Conservation (phyloP, 2,888 invertebrate genomes). For the Andricus quercusramuli region DNA sequence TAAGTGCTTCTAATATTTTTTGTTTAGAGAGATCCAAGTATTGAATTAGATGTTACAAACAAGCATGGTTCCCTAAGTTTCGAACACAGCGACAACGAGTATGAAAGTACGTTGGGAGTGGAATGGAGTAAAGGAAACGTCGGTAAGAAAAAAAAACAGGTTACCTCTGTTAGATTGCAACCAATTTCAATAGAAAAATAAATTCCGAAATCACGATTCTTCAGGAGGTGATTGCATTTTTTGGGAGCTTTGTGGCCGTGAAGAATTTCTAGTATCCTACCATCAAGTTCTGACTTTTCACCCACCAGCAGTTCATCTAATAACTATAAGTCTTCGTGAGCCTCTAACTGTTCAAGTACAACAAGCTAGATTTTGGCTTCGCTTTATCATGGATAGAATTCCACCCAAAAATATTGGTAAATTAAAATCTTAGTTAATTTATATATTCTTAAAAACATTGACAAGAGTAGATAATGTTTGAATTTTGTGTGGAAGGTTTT, state of each 20-base stretch:
- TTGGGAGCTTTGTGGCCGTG: constrained; percentile 90
- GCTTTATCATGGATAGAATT: constrained; percentile 85
- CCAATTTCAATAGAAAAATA: neutral
- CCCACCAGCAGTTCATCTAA: constrained; percentile 80
- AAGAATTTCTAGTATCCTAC: constrained; percentile 85
- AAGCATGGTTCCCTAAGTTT: constrained; percentile 82
- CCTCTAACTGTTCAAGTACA: constrained; percentile 84
- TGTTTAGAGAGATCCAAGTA: constrained; percentile 79
- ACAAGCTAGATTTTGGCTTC: constrained; percentile 87
- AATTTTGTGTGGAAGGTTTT: constrained; percentile 65
- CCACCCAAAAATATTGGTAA: constrained; percentile 82
- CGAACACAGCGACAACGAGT: constrained; percentile 78
- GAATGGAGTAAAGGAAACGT: constrained; percentile 75
- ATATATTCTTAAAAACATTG: constrained; percentile 9
- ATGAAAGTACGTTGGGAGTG: constrained; percentile 76
- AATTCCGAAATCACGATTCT: constrained; percentile 44
- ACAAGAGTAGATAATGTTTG: neutral
- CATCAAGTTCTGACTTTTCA: constrained; percentile 84
- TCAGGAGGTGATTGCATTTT: constrained; percentile 80
- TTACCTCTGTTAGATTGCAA: neutral
- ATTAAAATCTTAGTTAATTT: constrained; percentile 2
- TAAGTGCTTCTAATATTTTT: constrained; percentile 40
- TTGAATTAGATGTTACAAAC: constrained; percentile 82
- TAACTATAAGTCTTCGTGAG: constrained; percentile 85
- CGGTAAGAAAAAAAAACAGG: constrained; percentile 61